phyloP scores from a whole-genome alignment of 2,113 vertebrate genomes.

The Istiophorus platypterus region DNA sequence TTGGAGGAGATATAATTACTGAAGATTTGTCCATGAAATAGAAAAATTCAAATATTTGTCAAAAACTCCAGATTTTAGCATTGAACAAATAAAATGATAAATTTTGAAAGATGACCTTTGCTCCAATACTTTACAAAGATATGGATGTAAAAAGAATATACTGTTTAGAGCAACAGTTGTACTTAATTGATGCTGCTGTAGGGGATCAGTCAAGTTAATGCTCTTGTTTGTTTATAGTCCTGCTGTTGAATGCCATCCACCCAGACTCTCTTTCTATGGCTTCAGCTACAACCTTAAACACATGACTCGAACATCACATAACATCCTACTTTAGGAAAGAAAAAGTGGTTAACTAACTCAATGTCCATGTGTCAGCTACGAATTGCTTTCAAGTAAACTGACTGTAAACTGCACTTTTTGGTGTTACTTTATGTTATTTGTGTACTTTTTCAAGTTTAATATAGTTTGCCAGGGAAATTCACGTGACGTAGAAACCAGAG shows the following conservation, averaged over 20 bases:
- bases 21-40: too few relatives aligned
- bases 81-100: too few relatives aligned
- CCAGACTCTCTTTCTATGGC: constrained; percentile 7
- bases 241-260: constrained; percentile 14
- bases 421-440: background rate
- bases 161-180: background rate
- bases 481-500: constrained; percentile 55
- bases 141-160: background rate
- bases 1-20: too few relatives aligned
- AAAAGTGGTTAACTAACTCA: background rate
- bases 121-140: too few relatives aligned
- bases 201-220: background rate
- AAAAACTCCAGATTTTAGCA: too few relatives aligned
- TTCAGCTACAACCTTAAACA: background rate
- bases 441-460: constrained; percentile 30
- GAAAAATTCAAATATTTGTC: too few relatives aligned
- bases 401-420: background rate
- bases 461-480: constrained; percentile 36
- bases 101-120: too few relatives aligned
- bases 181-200: background rate
- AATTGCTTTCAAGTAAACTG: constrained; percentile 10
- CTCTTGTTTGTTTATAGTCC: too few relatives aligned
- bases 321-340: background rate
- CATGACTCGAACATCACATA: background rate
- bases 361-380: background rate